These are phyloP conservation scores for Anthophora plumipes DNA, from an alignment of 2,888 invertebrate species.

Conservation along the genomic window DNA sequence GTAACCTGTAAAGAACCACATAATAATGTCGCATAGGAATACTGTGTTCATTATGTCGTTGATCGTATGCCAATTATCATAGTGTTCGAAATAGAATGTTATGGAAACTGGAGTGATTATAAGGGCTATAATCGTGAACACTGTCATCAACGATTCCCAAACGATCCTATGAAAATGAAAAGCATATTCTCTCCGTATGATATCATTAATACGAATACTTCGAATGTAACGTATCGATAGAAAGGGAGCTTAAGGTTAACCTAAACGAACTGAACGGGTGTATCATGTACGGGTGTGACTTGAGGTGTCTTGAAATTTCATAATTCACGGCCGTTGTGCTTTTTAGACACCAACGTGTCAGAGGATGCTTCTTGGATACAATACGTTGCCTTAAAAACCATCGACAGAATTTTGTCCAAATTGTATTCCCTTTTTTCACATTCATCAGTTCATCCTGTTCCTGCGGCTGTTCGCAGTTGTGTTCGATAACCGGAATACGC, in stretches of 20 bases:
- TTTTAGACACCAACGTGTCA: constrained; percentile 75
- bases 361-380: constrained; percentile 73
- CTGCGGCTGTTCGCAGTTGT: constrained; percentile 68
- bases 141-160: constrained; percentile 81
- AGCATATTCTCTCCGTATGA: background rate
- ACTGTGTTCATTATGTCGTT: constrained; percentile 74
- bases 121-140: constrained; percentile 75
- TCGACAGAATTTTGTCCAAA: constrained; percentile 60
- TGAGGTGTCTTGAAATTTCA: constrained; percentile 82
- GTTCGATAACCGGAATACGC: constrained; percentile 61
- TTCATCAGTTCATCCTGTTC: constrained; percentile 65
- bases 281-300: constrained; percentile 79
- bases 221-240: background rate
- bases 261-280: constrained; percentile 84
- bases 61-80: constrained; percentile 61
- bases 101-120: constrained; percentile 78
- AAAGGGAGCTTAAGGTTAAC: constrained; percentile 59
- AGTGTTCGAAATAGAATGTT: constrained; percentile 74
- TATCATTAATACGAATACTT: background rate
- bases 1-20: constrained; percentile 82
- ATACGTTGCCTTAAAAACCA: constrained; percentile 72
- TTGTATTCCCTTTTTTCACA: constrained; percentile 55
- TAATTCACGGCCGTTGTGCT: constrained; percentile 81
- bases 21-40: constrained; percentile 77
- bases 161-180: constrained; percentile 65